Evolutionary conservation across 2,113 vertebrate species (phyloP), one percentile per base, ranked within the genome.

Genomic region (Tupaia chinensis): DNA sequence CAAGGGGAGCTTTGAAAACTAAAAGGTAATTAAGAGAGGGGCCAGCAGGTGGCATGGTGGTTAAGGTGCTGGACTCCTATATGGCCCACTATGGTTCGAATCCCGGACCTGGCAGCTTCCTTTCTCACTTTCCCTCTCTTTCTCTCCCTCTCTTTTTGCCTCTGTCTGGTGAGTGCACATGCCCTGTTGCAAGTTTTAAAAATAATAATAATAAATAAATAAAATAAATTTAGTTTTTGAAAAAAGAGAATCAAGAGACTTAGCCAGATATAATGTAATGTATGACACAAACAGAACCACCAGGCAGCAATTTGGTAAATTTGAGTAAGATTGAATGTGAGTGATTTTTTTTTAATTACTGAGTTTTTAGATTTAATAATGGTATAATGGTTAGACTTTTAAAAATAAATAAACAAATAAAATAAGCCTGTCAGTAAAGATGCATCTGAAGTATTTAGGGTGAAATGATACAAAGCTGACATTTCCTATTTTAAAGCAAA

Each of bases 301-400:
- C 44, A 54, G 13, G 3, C 17, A 73, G 25, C 25, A 69, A 74
- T 70, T 68, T 29, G 15, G 3, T 54, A 66, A 77, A 68, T 88
- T 78, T 81, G 7, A 87, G 60, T 72, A 61, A 54, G 7, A 86
- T 32, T 65, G 11, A 20, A 23, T 89, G 89, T 61, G 89, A 14
- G 72, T 73, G 12, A 60, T 60, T 27, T 19, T 68, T 68, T 44
- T 44, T 44, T 44, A 44, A 32, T 63, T 63, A 3, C 12, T 88
- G 44, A 53, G 23, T 29, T 83, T 96, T 78, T 54, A 29, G n/a
- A 19, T 53, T 89, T 96, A 82, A 83, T 82, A 60, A 60, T 20
- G 7, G 11, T 5, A 3, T n/a, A 15, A 27, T n/a, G 2, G 11
- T 78, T 56, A 56, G 66, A 32, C 53, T 58, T 90, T 78, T 10